Base-by-base conservation (phyloP, 2,797 vertebrate species). In the Falco naumanni region DNA sequence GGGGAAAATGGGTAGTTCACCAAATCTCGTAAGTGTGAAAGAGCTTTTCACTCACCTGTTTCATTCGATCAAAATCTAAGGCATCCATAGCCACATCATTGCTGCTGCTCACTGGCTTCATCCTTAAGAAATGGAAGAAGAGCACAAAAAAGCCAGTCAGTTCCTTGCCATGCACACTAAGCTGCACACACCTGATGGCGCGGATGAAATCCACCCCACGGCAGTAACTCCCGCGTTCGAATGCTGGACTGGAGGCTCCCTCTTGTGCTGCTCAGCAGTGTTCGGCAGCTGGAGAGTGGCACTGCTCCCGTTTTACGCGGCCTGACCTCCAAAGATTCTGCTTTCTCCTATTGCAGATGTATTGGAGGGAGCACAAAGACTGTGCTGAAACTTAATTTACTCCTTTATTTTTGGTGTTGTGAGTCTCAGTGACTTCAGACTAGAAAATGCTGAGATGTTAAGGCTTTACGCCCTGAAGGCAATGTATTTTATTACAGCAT, bases 61-160 rank as follows among this genome's bases (percentile, higher is more conserved):
- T 99, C 99, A 99, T 99, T 96, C 99, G 98, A 98, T 99, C 99
- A 95, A 99, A 99, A 83, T 99, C 99, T 93, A 99, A 98, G 96
- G 98, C 98, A 95, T 99, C 99, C 84, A 98, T 98, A 90, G 98
- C 98, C 97, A 98, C 94, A 48, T 99, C 99, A 64, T 98, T 99
- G 82, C 98, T 98, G 97, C 99, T 99, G 94, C 99, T 99, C 10
- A 99, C 98, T 50, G 99, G 98, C 97, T 99, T 99, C 98, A 99
- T 98, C 98, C 99, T 99, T 97, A 68, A 90, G 60, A 68, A 88
- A 93, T 17, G 68, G 85, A 81, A 77, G 6, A 11, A 91, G 16
- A 69, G 78, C 68, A 87, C 5, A 74, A 66, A 66, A 66, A 70
- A 47, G 31, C 4, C 39, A 41, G 51, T 95, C 41, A 92, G 87